Conservation (phyloP, 2,888 invertebrate genomes). For the Leptopilina drosophilae region DNA sequence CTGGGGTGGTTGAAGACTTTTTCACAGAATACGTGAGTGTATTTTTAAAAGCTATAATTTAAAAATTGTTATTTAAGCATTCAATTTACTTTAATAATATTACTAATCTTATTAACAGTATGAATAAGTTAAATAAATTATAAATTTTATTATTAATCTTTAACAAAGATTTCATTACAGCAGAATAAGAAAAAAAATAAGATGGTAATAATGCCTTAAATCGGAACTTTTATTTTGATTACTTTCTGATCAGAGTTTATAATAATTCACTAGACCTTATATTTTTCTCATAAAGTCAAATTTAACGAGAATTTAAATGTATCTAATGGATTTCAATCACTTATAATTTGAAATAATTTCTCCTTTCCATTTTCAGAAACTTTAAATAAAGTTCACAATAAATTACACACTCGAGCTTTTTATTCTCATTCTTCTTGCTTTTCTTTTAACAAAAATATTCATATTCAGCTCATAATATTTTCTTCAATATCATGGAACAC, state of each 20-base stretch:
- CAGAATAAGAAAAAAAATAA: not conserved
- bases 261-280: not conserved
- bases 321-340: not conserved
- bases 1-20: no score
- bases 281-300: not conserved
- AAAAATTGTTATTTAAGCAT: no score
- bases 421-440: not conserved
- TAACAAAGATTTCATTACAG: not conserved
- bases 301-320: not conserved
- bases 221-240: not conserved
- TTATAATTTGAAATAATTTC: not conserved
- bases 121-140: no score
- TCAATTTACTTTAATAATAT: no score
- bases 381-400: not conserved
- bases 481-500: not conserved
- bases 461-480: conserved; percentile 14
- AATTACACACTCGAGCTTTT: not conserved
- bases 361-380: not conserved
- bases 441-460: conserved; percentile 16
- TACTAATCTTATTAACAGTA: no score
- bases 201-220: not conserved
- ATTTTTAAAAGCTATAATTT: no score
- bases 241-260: not conserved
- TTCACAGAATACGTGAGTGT: no score
- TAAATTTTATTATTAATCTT: not conserved